Evolutionary conservation across 2,888 invertebrate species (phyloP), one percentile per base, ranked within the genome.

Genomic region (Creontiades dilutus): DNA sequence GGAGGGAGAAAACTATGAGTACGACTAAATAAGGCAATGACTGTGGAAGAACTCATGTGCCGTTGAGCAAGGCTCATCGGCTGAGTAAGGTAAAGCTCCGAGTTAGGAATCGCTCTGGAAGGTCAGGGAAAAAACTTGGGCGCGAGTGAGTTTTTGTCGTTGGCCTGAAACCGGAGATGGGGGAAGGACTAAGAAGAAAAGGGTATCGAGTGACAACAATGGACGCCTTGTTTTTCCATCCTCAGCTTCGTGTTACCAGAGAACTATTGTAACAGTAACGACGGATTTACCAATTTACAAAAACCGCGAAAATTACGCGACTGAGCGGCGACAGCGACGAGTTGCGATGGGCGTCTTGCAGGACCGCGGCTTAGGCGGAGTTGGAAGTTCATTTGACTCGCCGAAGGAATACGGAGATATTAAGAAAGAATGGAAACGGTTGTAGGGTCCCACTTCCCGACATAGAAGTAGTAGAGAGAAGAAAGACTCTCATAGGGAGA

Each of bases 161-260:
- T 68, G 68, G 68, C 13, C 68, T 23, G 68, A 68, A 68, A 68
- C 68, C 68, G 68, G 68, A 68, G 68, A 23, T 23, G 68, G 23
- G 4, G 27, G n/a, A n/a, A n/a, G n/a, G 16, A 19, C 23, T 19
- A 19, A 68, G 68, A 19, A 68, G 19, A 19, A 68, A 68, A 23
- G 19, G 13, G 19, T 5, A 68, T 68, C 68, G 68, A 68, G 23
- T 68, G 23, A 68, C 68, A 68, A 68, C 68, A 68, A 68, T 68
- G 68, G 68, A 12, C 23, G 68, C 9, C 23, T 23, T 12, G 19
- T 68, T 68, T 68, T 19, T 23, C 68, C 11, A 13, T 5, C 16
- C 11, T 68, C 23, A 68, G 19, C 23, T 16, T 68, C 68, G 23
- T 23, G 19, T 68, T 68, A 68, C 68, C 23, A 68, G 27, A 12